phyloP scores from a whole-genome alignment of 2,888 invertebrate species.

The Lycaena phlaeas region DNA sequence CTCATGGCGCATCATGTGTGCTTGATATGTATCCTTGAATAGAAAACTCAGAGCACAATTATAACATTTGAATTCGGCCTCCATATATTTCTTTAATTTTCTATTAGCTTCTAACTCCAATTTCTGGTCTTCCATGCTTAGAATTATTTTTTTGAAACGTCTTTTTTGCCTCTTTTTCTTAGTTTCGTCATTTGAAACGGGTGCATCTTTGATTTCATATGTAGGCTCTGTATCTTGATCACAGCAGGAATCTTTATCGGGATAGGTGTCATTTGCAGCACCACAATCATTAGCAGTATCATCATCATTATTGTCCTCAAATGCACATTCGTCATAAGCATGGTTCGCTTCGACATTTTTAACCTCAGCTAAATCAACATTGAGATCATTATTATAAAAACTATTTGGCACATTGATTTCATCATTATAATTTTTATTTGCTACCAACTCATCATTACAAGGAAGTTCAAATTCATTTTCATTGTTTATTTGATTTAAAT shows the following conservation, averaged over 20 bases:
- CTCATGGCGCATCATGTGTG: constrained; percentile 66
- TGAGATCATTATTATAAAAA: constrained; percentile 2
- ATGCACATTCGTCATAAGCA: constrained; percentile 18
- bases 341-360: constrained; percentile 12
- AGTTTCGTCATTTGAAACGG: constrained; percentile 14
- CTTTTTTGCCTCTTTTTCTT: constrained; percentile 27
- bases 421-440: constrained; percentile 2
- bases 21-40: constrained; percentile 57
- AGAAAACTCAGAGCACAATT: constrained; percentile 51
- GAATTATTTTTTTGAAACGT: constrained; percentile 34
- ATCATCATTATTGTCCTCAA: constrained; percentile 10
- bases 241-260: constrained; percentile 9
- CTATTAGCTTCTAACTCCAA: constrained; percentile 44
- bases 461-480: constrained; percentile 13
- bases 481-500: constrained; percentile 14
- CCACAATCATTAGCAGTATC: constrained; percentile 12
- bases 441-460: background rate
- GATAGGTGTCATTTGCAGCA: constrained; percentile 10
- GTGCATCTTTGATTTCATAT: constrained; percentile 10
- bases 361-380: constrained; percentile 4
- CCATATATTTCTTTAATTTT: constrained; percentile 46
- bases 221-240: constrained; percentile 8
- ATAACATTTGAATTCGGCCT: constrained; percentile 53
- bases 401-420: constrained; percentile 15
- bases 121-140: constrained; percentile 52